A percentile compares a stretch with the other conserved stretches of the same genome.
Conservation (phyloP, 1,140 invertebrate genomes). For the Wasmannia auropunctata region DNA sequence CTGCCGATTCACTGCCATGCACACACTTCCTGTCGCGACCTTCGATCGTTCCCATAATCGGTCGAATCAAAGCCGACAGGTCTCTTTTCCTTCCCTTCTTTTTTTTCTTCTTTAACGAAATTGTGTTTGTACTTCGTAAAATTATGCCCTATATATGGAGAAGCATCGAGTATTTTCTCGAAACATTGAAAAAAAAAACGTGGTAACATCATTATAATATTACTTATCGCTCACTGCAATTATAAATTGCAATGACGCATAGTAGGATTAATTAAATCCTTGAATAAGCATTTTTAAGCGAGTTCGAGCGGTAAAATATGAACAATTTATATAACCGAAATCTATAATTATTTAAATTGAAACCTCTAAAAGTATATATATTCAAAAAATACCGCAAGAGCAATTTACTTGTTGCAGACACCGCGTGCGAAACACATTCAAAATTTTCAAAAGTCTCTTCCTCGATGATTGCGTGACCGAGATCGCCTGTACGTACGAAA, state of each 20-base stretch:
- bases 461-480: neutral
- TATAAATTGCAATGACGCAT: neutral
- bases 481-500: neutral
- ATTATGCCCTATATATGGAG: conserved; percentile 5
- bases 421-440: neutral
- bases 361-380: neutral
- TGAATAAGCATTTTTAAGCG: neutral
- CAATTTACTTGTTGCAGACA: neutral
- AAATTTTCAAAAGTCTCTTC: conserved; percentile 4
- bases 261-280: neutral
- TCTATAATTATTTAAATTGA: neutral
- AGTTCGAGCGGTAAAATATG: neutral
- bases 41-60: conserved; percentile 59
- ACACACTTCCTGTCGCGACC: conserved; percentile 49
- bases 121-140: neutral
- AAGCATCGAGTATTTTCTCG: neutral
- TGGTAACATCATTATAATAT: neutral
- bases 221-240: neutral
- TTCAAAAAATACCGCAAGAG: neutral
- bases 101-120: conserved; percentile 33
- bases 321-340: neutral
- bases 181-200: neutral
- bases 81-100: neutral
- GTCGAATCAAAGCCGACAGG: conserved; percentile 64
- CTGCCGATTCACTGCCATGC: neutral